Base-by-base conservation (phyloP, 2,113 vertebrate genomes). In the Hydropotes inermis region DNA sequence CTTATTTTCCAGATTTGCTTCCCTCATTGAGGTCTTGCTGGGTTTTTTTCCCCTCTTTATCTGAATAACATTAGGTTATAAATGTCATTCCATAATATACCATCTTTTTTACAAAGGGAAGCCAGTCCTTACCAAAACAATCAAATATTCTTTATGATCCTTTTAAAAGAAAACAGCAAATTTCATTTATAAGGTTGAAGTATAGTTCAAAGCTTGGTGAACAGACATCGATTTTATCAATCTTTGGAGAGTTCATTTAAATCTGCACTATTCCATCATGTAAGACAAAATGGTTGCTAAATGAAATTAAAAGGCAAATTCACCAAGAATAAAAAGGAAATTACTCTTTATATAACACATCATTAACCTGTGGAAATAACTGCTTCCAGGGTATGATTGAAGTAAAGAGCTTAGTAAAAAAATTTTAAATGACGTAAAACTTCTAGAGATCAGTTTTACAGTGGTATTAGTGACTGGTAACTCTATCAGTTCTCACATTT, bases 281-380 rank as follows among this genome's bases (percentile, higher is more conserved):
- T 83, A 95, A 97, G 96, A 92, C 89, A 88, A 97, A 97, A 55
- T 83, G 91, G 93, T 78, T n/a, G 85, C 91, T 90, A 91, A 96
- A 64, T 95, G 52, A 97, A 98, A 97, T 93, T 90, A 98, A 97
- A 97, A 98, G 89, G 74, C 79, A 97, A 93, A 97, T 83, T 97
- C 58, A 28, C 58, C 58, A 84, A 70, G 57, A 95, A 96, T 85
- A 82, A 95, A 98, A 96, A 87, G 61, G 91, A 98, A 95, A 92
- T 92, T 6, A 1, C 60, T 97, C 91, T 97, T 97, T 94, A 87
- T 92, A 85, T 50, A 96, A 89, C 50, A 89, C 55, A 76, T 61
- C 93, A 90, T 97, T 97, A 96, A 95, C 96, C 89, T 87, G 74
- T 93, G 84, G 86, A 84, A 96, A 95, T 96, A 92, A 86, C 52